Evolutionary conservation across 1,140 invertebrate genomes (phyloP), one percentile per base, ranked within the genome.

Genomic region (Zaprionus capensis): DNA sequence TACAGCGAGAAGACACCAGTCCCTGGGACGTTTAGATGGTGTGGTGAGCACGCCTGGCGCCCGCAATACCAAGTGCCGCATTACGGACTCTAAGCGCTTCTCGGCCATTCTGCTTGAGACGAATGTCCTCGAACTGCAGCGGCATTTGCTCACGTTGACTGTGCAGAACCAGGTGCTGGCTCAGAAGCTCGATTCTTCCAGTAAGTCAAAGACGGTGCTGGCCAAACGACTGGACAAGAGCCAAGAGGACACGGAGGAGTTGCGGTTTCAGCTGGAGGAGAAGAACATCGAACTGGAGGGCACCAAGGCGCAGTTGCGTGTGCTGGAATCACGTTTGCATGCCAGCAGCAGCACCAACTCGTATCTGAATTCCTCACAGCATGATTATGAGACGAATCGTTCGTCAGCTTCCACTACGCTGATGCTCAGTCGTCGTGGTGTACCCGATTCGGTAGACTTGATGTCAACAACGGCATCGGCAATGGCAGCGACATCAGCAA

Each of bases 121-220:
- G 46, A 96, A 97, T 93, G 95, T 96, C 4, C 91, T 97, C 31
- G 96, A 97, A 92, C 94, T 98, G 71, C 96, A 97, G 92, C 94
- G 97, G 63, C 97, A 97, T 93, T 94, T 98, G 22, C 95, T 98
- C 69, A 96, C 95, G 7, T 95, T 96, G 67, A 96, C 96, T 84
- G 96, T 97, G 91, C 96, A 97, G 91, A 97, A 97, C 94, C 96
- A 98, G 95, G 97, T 95, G 83, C 93, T 96, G 75, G 94, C 94
- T 81, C 95, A 95, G 82, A 94, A 95, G 93, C 88, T 97, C 76
- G 95, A 96, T 70, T 94, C 94, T 55, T 94, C 95, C 26, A 93
- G 94, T 65, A 95, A 95, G 85, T 94, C 95, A 64, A 95, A 95
- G 64, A 93, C 94, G 59, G 93, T 94, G 71, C 93, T 97, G 62